Evolutionary conservation across 2,113 vertebrate species (phyloP), one percentile per base, ranked within the genome.

Genomic region (Ochotona princeps): DNA sequence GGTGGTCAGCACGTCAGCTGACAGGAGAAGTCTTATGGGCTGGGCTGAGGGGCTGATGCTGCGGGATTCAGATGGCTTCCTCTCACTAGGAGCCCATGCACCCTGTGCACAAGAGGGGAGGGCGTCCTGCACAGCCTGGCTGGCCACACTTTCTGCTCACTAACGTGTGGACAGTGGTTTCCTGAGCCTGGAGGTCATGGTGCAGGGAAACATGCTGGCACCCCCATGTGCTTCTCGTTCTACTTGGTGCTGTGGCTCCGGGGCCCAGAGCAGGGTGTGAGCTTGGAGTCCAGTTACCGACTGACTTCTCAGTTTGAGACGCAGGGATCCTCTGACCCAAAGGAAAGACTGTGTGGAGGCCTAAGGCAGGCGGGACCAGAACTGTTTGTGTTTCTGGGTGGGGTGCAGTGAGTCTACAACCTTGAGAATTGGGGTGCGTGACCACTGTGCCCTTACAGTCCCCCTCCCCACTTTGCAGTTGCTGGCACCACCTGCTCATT

Each of bases 401-500:
- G 83, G 17, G 18, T 49, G 2, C 73, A 25, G 44, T 60, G 61
- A 70, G 32, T 47, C 8, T 7, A 8, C 26, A 7, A 82, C 67
- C 78, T 47, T 15, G 11, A 11, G 51, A 15, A 54, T 15, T 2
- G 6, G 2, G 13, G 61, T 57, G 10, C 25, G 1, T 54, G 8
- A 1, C 70, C 18, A 1, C 20, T 0, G 1, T 5, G 21, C 38
- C 23, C n/a, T 12, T 32, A 38, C 66, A 38, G 9, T 14, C 51
- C n/a, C 10, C 10, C 15, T 14, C 2, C 13, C 28, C 30, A 2
- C 69, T 51, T 61, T 85, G 83, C 73, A 76, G 54, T 75, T 57
- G 70, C 49, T 60, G 11, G 80, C 21, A 65, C 60, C 11, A 1
- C 66, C 1, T 1, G 2, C 25, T 74, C 28, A 7, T 65, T 90